Base-by-base conservation (phyloP, 1,140 invertebrate genomes). In the Onthophagus taurus region DNA sequence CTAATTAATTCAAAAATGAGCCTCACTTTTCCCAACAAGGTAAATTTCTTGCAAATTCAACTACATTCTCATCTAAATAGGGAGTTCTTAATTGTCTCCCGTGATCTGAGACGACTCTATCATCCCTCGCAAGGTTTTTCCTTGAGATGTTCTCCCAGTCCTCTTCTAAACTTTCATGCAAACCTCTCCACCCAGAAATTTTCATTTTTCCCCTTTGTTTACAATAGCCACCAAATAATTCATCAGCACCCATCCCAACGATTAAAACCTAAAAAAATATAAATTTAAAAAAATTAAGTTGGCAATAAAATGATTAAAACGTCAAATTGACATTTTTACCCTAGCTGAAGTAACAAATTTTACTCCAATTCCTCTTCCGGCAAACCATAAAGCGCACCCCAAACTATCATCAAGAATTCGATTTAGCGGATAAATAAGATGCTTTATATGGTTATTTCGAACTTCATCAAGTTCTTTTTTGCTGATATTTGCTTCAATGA, bases 321-420 rank as follows among this genome's bases (percentile, higher is more conserved):
- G n/a, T n/a, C n/a, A n/a, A n/a, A n/a, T n/a, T n/a, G n/a, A n/a
- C n/a, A n/a, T n/a, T n/a, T n/a, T n/a, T 72, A 88, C 78, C 63
- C 83, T 77, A 43, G 79, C 78, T 16, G 75, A 67, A 34, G 81
- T 82, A 30, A 61, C 63, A 51, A 79, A 80, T 5, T 53, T n/a
- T 19, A 64, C 52, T 48, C 61, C 49, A 51, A 68, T 51, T 8
- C 81, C 89, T 59, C 78, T 68, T 36, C 87, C 80, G 26, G 92
- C 93, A 79, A 97, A 99, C 91, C 92, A 98, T 12, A 97, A 70
- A 17, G 93, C 91, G 70, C 88, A 90, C 5, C 84, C 85, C 23
- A 98, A 75, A 66, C 89, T 94, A 62, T 98, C 94, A 71, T 99
- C 95, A n/a, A 99, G 63, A 30, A 98, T 79, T 9, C 89, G 92